Percentiles rank a stretch among this genome's conserved stretches.
Conservation (phyloP, 2,113 vertebrate genomes). For the Pteronura brasiliensis region DNA sequence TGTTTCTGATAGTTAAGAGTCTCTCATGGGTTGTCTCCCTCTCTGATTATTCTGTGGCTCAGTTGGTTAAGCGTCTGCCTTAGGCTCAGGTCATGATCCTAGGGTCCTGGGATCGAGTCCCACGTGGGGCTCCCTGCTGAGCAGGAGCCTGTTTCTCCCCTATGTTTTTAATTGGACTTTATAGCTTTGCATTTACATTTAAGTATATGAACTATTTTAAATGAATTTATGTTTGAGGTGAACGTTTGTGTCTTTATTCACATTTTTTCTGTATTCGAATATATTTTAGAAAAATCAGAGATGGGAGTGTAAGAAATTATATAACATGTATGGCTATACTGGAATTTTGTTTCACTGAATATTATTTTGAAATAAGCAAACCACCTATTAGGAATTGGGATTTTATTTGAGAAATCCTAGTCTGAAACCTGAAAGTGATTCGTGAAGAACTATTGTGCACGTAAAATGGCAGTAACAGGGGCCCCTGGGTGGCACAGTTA, state of each 20-base stretch:
- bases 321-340: background rate
- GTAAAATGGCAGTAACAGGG: background rate
- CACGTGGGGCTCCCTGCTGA: too few species aligned
- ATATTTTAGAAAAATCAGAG: background rate
- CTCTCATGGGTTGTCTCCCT: too few species aligned
- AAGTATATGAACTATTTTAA: background rate
- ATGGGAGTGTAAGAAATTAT: background rate
- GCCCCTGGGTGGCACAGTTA: background rate
- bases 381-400: background rate
- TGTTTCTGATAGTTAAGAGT: too few species aligned
- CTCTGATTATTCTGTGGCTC: too few species aligned
- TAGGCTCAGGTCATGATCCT: too few species aligned
- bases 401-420: conserved; percentile 13
- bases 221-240: background rate
- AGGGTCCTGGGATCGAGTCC: too few species aligned
- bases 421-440: background rate
- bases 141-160: background rate
- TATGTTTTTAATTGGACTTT: background rate
- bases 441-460: background rate
- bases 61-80: too few species aligned
- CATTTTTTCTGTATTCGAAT: background rate
- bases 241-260: background rate
- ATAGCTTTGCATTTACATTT: background rate
- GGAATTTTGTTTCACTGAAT: conserved; percentile 12
- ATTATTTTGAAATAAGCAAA: conserved; percentile 26